Conservation (phyloP, 2,888 invertebrate species). For the Rhamnusium bicolor region DNA sequence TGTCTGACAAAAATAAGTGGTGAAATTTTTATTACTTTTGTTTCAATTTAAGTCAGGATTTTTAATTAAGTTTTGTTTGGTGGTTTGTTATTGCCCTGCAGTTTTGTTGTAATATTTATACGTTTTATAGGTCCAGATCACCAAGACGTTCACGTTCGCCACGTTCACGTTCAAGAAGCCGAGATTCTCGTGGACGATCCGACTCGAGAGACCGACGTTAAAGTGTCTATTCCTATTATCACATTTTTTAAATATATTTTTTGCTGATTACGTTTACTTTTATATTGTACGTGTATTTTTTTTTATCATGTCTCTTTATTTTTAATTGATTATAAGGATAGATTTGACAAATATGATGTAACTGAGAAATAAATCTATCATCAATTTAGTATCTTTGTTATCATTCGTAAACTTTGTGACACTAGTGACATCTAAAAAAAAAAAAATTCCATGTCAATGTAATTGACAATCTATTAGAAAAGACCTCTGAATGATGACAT, state of each 20-base stretch:
- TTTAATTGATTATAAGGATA: conserved; percentile 8
- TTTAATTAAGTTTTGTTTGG: not conserved
- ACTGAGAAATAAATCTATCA: not conserved
- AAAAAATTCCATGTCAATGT: not conserved
- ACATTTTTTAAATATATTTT: conserved; percentile 7
- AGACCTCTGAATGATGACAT: too few species aligned
- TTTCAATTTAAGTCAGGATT: not conserved
- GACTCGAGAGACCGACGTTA: conserved; percentile 76
- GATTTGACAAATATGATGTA: conserved; percentile 17
- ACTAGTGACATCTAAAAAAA: not conserved
- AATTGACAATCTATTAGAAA: too few species aligned
- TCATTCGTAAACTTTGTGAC: not conserved
- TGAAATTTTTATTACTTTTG: conserved; percentile 9
- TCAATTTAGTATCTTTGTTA: not conserved
- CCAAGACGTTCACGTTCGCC: conserved; percentile 68
- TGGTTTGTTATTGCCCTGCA: not conserved
- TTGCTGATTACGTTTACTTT: conserved; percentile 19
- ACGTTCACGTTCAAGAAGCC: conserved; percentile 72
- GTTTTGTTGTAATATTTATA: conserved; percentile 12
- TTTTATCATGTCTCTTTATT: conserved; percentile 23
- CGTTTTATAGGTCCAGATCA: conserved; percentile 68
- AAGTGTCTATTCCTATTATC: conserved; percentile 9
- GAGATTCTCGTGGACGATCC: conserved; percentile 75
- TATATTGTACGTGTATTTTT: conserved; percentile 24
- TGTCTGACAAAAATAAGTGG: conserved; percentile 15